Evolutionary conservation across 2,888 invertebrate species (phyloP).

Genomic region (Andrena chrysosceles): DNA sequence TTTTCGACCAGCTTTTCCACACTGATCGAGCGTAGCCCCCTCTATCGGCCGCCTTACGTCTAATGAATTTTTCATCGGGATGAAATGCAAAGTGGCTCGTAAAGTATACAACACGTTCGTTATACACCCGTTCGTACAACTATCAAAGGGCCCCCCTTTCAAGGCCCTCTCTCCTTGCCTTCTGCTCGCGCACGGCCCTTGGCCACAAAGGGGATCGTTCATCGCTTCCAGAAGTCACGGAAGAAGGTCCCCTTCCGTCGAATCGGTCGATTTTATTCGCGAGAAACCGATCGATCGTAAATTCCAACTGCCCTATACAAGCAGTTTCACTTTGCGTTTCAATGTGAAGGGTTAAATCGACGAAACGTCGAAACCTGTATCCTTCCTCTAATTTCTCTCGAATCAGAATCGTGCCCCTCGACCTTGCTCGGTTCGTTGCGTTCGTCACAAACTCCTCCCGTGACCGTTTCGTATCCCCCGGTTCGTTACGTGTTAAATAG

Average conservation of each 20-base stretch:
- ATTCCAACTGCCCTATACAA: too few relatives aligned
- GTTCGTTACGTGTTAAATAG: slow-evolving; percentile 11
- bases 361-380: not conserved
- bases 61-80: slow-evolving; percentile 81
- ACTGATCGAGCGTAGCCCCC: slow-evolving; percentile 47
- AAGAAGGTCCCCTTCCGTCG: slow-evolving; percentile 37
- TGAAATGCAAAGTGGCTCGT: slow-evolving; percentile 79
- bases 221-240: slow-evolving; percentile 73
- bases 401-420: not conserved
- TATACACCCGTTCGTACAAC: slow-evolving; percentile 74
- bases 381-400: not conserved
- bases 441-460: slow-evolving; percentile 14
- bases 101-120: slow-evolving; percentile 79
- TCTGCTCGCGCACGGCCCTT: slow-evolving; percentile 36
- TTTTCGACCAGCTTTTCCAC: slow-evolving; percentile 57
- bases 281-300: not conserved
- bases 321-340: too few relatives aligned
- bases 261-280: slow-evolving; percentile 22
- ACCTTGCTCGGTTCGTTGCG: slow-evolving; percentile 9
- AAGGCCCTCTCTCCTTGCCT: slow-evolving; percentile 25
- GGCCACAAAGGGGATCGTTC: slow-evolving; percentile 74
- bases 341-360: not conserved
- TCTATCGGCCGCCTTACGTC: slow-evolving; percentile 42
- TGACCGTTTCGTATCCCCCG: not conserved
- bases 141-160: slow-evolving; percentile 66